Percentiles rank a stretch among this genome's conserved stretches.
Evolutionary conservation across 2,113 vertebrate species (phyloP).

Genomic region (Chamaetylas fuelleborni): DNA sequence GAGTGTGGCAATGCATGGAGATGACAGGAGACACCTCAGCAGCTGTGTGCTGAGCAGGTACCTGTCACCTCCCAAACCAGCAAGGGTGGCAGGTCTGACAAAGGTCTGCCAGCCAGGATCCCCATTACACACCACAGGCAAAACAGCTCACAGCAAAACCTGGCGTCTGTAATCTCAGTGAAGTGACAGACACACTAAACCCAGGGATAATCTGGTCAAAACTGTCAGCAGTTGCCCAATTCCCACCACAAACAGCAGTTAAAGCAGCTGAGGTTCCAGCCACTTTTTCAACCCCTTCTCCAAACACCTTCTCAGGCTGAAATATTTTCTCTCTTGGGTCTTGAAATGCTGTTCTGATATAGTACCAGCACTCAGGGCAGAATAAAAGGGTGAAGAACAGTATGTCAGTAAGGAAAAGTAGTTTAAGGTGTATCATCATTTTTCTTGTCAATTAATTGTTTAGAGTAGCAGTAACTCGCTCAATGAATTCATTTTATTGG

Average conservation of each 20-base stretch:
- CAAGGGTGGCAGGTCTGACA: background rate
- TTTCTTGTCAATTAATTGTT: background rate
- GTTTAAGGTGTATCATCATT: background rate
- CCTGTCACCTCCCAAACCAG: background rate
- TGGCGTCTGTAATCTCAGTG: background rate
- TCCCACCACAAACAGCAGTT: background rate
- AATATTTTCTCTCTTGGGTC: background rate
- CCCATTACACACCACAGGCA: background rate
- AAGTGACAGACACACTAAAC: background rate
- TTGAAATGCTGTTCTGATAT: background rate
- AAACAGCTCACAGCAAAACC: background rate
- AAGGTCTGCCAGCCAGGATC: background rate
- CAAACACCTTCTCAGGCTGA: background rate
- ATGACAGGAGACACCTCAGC: background rate
- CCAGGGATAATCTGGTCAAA: background rate
- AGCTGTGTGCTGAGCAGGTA: background rate
- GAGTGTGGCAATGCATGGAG: fast-evolving
- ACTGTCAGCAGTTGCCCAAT: background rate
- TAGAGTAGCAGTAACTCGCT: background rate
- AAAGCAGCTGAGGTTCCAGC: background rate
- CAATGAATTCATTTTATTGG: background rate
- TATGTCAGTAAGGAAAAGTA: background rate
- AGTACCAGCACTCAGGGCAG: background rate
- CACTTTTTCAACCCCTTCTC: background rate
- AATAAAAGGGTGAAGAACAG: background rate